Base-by-base conservation (phyloP, 2,113 vertebrate genomes). In the Carassius auratus region DNA sequence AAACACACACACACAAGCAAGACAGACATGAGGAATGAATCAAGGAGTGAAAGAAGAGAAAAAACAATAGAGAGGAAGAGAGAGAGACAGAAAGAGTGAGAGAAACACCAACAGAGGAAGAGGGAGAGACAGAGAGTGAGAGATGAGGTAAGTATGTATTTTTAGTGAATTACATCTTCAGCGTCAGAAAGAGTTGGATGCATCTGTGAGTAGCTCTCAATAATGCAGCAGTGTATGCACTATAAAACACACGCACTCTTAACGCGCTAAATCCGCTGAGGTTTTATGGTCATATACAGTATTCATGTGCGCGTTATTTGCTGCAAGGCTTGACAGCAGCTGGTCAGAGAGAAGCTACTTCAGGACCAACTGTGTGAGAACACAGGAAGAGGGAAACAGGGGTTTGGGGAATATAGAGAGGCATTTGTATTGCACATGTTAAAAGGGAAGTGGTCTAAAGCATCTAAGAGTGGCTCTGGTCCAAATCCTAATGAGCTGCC, bases 131-230 rank as follows among this genome's bases (percentile, higher is more conserved):
- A 55, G 62, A 57, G 19, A 76, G 59, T 66, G 68, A 69, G 84
- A 69, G 84, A 57, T 89, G 83, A 87, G 57, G 85, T 85, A 85
- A 85, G 84, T 10, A 76, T 68, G 48, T 89, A 89, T 89, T 89
- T 89, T 89, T 89, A 89, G 88, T 19, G 15, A 21, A 75, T 77
- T 87, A 87, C 83, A 36, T 87, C 55, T 71, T 69, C 26, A 19
- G 36, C 68, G 88, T 80, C 85, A 86, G 74, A 87, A 85, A 77
- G 88, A 85, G 83, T 79, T 76, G 78, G 85, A 85, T 86, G 85
- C 83, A 0, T 85, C 78, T 87, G 82, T 85, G 88, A 89, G 88
- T 78, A 81, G 85, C n/a, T 68, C 77, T 89, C 83, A 89, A 89
- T 89, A 89, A 89, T 89, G 88, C 68, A 89, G 76, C 79, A 83